Percentiles rank a stretch among this genome's conserved stretches.
Evolutionary conservation across 1,140 invertebrate genomes (phyloP).

Genomic region (Philopotamus ludificatus): DNA sequence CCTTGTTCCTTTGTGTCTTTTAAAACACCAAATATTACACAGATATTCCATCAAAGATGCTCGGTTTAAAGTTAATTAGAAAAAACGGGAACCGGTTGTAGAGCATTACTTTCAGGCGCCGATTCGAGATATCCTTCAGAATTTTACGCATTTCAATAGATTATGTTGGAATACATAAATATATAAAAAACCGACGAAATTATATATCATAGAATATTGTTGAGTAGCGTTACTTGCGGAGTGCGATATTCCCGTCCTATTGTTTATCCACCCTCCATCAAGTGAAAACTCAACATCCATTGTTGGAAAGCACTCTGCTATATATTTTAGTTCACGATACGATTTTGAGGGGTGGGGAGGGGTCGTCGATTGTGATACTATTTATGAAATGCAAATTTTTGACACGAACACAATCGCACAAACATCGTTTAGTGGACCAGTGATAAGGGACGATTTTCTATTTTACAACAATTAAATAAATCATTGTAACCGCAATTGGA

Average conservation of each 20-base stretch:
- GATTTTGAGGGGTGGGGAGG: conserved; percentile 20
- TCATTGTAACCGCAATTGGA: too few relatives aligned
- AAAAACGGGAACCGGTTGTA: too few relatives aligned
- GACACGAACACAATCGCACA: too few relatives aligned
- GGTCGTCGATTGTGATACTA: conserved; percentile 21
- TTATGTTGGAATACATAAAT: too few relatives aligned
- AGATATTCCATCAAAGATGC: neutral
- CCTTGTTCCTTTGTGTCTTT: neutral
- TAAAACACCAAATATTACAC: neutral
- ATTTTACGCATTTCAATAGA: too few relatives aligned
- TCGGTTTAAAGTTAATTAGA: neutral
- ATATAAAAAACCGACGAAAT: too few relatives aligned
- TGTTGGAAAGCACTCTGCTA: conserved; percentile 10
- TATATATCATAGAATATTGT: neutral
- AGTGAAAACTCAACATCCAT: conserved; percentile 19
- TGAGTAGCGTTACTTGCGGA: neutral
- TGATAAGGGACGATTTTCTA: too few relatives aligned
- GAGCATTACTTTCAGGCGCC: too few relatives aligned
- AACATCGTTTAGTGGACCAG: too few relatives aligned
- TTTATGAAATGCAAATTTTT: too few relatives aligned
- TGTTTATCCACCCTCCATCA: conserved; percentile 16
- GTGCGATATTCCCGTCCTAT: conserved; percentile 4
- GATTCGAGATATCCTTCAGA: too few relatives aligned
- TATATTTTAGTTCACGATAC: conserved; percentile 7
- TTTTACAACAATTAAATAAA: too few relatives aligned